Conservation (phyloP, 2,888 invertebrate genomes). For the Odontothrips loti region DNA sequence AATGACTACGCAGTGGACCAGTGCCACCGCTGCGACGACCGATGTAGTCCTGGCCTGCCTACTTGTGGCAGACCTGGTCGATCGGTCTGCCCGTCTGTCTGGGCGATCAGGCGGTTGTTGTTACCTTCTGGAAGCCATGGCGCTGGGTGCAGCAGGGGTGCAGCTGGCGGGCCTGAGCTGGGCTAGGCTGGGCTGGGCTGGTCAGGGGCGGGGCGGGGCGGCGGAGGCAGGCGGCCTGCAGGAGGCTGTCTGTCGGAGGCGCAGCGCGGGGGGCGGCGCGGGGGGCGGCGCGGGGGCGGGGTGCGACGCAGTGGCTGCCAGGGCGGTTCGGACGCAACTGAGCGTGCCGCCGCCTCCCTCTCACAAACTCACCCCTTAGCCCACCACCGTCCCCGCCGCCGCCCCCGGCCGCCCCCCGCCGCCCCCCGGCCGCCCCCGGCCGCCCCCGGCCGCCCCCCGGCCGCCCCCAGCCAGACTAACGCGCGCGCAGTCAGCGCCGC, state of each 20-base stretch:
- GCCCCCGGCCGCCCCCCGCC: neutral
- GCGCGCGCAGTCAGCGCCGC: conserved; percentile 2
- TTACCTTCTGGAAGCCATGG: conserved; percentile 14
- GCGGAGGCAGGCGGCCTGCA: neutral
- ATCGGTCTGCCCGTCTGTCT: no score
- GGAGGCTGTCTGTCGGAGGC: neutral
- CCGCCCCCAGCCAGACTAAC: neutral
- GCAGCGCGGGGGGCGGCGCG: neutral
- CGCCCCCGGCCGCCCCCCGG: neutral
- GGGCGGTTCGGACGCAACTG: conserved; percentile 8
- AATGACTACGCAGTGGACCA: no score
- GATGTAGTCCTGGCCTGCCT: no score
- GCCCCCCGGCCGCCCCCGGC: neutral
- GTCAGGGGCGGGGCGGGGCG: neutral
- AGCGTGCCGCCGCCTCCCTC: neutral
- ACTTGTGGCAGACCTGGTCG: no score
- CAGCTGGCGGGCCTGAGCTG: neutral
- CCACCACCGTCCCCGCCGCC: neutral
- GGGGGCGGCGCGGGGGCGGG: neutral
- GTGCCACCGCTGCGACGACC: no score
- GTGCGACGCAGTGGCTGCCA: neutral
- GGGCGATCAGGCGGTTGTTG: no score
- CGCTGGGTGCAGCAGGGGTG: neutral
- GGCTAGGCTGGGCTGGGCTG: neutral
- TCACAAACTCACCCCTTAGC: neutral